Evolutionary conservation across 2,113 vertebrate species (phyloP).

Genomic region (Marmota flaviventris): DNA sequence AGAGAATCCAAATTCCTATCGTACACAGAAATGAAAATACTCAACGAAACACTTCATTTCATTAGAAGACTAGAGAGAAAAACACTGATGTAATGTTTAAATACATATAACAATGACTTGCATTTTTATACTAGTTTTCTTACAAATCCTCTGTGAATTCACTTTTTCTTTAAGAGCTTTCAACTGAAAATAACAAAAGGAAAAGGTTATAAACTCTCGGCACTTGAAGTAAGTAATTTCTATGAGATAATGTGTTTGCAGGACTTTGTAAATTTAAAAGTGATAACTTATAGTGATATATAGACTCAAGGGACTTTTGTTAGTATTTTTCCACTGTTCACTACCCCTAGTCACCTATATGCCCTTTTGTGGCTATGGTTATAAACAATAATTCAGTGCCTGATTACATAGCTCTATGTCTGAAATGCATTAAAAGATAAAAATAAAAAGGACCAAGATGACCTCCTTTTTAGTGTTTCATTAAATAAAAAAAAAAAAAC

Average conservation of each 20-base stretch:
- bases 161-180: not conserved
- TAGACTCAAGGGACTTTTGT: not conserved
- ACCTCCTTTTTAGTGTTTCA: not conserved
- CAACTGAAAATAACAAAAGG: not conserved
- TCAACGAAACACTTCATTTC: not conserved
- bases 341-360: not conserved
- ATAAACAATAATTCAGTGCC: not conserved
- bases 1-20: not conserved
- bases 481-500: no score
- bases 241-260: not conserved
- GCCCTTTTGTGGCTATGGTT: not conserved
- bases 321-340: not conserved
- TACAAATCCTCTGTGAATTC: not conserved
- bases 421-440: constrained; percentile 1
- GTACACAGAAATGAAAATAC: not conserved
- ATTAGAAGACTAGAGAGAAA: not conserved
- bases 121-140: not conserved
- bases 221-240: not conserved
- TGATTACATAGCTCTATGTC: not conserved
- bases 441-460: not conserved
- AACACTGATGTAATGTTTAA: not conserved
- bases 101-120: not conserved
- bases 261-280: constrained; percentile 15
- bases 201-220: not conserved
- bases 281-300: not conserved